Percentiles rank a stretch among this genome's conserved stretches.
Evolutionary conservation across 2,113 vertebrate genomes (phyloP).

Genomic region (Nipponia nippon): DNA sequence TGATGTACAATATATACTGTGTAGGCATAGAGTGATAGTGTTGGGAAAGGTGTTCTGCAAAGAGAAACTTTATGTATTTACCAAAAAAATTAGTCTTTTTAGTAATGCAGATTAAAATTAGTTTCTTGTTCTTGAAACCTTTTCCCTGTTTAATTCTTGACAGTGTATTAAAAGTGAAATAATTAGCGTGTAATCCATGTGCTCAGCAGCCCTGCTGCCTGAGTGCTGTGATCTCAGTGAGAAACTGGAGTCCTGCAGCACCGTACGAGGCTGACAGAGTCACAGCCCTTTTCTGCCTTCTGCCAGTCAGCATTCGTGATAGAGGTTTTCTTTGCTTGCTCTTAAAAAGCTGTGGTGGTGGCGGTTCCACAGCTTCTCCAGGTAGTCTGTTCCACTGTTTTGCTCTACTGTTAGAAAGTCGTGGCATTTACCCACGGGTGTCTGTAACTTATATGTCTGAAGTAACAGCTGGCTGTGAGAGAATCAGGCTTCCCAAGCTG

Average conservation of each 20-base stretch:
- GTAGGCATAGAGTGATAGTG: not conserved
- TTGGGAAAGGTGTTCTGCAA: not conserved
- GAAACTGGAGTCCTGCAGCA: not conserved
- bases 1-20: not conserved
- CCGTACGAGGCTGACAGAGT: not conserved
- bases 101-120: not conserved
- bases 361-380: not conserved
- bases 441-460: not conserved
- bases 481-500: not conserved
- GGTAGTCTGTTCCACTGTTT: not conserved
- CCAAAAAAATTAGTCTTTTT: not conserved
- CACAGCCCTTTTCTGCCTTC: not conserved
- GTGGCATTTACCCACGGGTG: not conserved
- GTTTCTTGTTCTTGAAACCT: not conserved
- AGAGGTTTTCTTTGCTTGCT: not conserved
- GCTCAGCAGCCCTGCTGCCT: not conserved
- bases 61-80: not conserved
- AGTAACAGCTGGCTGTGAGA: not conserved
- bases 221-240: not conserved
- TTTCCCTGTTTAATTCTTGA: not conserved
- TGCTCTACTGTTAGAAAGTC: not conserved
- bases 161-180: not conserved
- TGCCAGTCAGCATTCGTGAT: not conserved
- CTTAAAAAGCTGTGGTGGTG: not conserved
- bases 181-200: not conserved